Conservation (phyloP, 2,888 invertebrate species). For the Lampropteryx suffumata region DNA sequence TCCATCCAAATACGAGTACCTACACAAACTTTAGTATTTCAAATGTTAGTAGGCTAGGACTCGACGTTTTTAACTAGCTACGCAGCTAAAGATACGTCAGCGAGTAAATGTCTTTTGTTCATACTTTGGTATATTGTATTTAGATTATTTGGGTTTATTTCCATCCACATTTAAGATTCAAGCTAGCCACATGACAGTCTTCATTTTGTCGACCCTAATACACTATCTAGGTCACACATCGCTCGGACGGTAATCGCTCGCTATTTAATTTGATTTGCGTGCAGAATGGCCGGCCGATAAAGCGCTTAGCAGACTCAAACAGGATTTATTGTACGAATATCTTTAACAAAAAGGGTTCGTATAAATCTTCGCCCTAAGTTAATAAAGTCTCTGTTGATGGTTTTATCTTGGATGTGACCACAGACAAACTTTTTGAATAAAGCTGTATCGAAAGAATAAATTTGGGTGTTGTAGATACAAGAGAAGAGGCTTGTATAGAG, state of each 20-base stretch:
- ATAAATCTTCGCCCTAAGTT: constrained; percentile 74
- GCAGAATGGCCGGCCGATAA: constrained; percentile 65
- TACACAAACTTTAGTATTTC: too few relatives aligned
- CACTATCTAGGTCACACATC: constrained; percentile 55
- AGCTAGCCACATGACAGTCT: too few relatives aligned
- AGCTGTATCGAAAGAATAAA: constrained; percentile 45
- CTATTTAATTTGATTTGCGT: constrained; percentile 75
- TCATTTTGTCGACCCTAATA: constrained; percentile 15
- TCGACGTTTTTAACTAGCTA: too few relatives aligned
- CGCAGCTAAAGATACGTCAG: too few relatives aligned
- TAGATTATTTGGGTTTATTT: too few relatives aligned
- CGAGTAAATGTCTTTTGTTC: too few relatives aligned
- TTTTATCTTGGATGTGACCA: constrained; percentile 65
- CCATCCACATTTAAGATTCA: too few relatives aligned
- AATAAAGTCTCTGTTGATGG: constrained; percentile 73
- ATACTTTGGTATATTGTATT: too few relatives aligned
- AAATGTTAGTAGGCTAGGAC: too few relatives aligned
- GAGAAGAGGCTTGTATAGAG: not conserved
- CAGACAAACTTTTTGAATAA: constrained; percentile 58
- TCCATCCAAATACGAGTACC: too few relatives aligned
- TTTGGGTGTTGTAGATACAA: constrained; percentile 3
- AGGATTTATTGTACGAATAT: constrained; percentile 74
- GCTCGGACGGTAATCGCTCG: constrained; percentile 59
- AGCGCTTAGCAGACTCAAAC: constrained; percentile 67
- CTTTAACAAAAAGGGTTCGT: constrained; percentile 66